Evolutionary conservation across 2,797 vertebrate species (phyloP), one percentile per base, ranked within the genome.

Genomic region (Sebastes variabilis): DNA sequence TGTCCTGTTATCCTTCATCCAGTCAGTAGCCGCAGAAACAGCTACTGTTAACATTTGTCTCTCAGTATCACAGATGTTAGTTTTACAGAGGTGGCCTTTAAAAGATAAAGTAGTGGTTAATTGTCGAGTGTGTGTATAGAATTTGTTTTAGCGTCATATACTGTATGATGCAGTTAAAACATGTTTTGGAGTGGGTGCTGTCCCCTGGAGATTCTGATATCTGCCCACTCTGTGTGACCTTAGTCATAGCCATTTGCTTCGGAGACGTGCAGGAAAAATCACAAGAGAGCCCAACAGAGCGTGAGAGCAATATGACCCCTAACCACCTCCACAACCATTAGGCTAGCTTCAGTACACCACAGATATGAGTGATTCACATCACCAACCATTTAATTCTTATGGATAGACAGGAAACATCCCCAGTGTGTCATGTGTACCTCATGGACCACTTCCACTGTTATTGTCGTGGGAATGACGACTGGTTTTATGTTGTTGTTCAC

Each of bases 401-500:
- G 1, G n/a, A 59, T 7, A 25, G 12, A 68, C 68, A 56, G 67
- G 67, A 84, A 88, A 81, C 16, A 42, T 16, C 72, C 14, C 34
- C 34, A 74, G 36, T 86, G 84, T 87, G 89, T 94, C 90, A 92
- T 64, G 27, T 36, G 24, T 65, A 77, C 73, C 74, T 91, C 88
- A 87, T 10, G 42, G 54, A 82, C 78, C 81, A 74, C 65, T 70
- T 82, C 79, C 80, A 69, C 77, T 81, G 32, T 66, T 75, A 6
- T 52, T 77, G 29, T 78, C 20, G 61, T 74, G 30, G 72, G 7
- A 76, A 75, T 49, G 10, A 49, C 16, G 2, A 5, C 2, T 62
- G 27, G 72, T 74, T 70, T 65, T 52, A 4, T 54, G 77, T 38
- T 74, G 14, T 52, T 69, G 76, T 49, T 2, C 42, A 52, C 24